phyloP scores from a whole-genome alignment of 1,140 invertebrate species.

The Stegodyphus dumicola region DNA sequence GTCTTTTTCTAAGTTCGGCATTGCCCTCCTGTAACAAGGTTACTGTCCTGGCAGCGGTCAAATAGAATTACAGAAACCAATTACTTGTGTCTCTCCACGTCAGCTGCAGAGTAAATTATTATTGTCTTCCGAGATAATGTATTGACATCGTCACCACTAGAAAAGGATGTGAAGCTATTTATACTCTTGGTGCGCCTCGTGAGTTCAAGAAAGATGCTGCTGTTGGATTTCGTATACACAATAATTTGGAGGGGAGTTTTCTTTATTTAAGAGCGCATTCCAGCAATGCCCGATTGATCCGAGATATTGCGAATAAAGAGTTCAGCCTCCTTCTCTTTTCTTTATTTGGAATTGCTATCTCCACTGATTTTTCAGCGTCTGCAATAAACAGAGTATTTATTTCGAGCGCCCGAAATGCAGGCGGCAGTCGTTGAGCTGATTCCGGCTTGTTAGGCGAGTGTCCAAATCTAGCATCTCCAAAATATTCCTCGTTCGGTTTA shows the following conservation, averaged over 20 bases:
- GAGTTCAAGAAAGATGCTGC: constrained; percentile 1
- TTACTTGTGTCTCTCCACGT: constrained; percentile 46
- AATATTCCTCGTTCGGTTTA: too few relatives aligned
- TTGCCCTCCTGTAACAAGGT: constrained; percentile 35
- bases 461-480: too few relatives aligned
- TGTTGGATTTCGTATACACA: constrained; percentile 45
- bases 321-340: constrained; percentile 9
- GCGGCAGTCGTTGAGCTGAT: too few relatives aligned
- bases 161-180: constrained; percentile 45
- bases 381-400: background rate
- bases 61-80: constrained; percentile 61
- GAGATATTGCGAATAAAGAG: constrained; percentile 40
- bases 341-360: constrained; percentile 42
- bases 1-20: constrained; percentile 33
- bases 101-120: constrained; percentile 59
- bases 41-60: constrained; percentile 50
- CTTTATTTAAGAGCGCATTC: constrained; percentile 56
- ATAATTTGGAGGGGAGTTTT: constrained; percentile 59
- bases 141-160: constrained; percentile 57
- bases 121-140: constrained; percentile 54
- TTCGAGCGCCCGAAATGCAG: too few relatives aligned
- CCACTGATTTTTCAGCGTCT: background rate
- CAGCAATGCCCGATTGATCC: constrained; percentile 9
- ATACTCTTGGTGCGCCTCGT: constrained; percentile 8
- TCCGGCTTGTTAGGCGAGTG: too few relatives aligned